These are phyloP conservation scores for Daubentonia madagascariensis DNA, from an alignment of 2,113 vertebrate species.

Conservation along the genomic window DNA sequence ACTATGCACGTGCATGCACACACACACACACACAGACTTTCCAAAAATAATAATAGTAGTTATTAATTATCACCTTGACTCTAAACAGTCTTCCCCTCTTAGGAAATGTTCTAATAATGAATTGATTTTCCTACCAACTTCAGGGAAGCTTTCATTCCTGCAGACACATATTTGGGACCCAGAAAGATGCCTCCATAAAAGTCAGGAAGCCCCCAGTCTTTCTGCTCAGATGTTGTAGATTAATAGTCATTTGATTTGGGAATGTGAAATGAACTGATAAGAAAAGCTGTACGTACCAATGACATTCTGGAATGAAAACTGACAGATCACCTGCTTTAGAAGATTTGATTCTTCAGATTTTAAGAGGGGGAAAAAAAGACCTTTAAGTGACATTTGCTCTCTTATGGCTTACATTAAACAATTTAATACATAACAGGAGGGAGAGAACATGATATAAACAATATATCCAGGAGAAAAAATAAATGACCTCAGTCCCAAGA, in stretches of 20 bases:
- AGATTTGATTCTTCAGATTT: constrained; percentile 67
- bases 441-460: constrained; percentile 80
- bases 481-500: constrained; percentile 76
- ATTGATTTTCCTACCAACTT: background rate
- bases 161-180: background rate
- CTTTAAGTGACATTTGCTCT: constrained; percentile 71
- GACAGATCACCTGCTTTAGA: constrained; percentile 76
- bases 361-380: background rate
- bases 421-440: constrained; percentile 78
- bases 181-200: constrained; percentile 47
- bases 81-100: background rate
- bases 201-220: constrained; percentile 44
- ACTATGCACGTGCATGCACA: background rate
- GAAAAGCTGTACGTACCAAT: constrained; percentile 52
- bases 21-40: background rate
- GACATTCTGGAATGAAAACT: constrained; percentile 68
- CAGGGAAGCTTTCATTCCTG: background rate
- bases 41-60: background rate
- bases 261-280: constrained; percentile 73
- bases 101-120: constrained; percentile 25
- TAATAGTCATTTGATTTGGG: constrained; percentile 61
- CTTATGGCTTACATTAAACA: constrained; percentile 77
- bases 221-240: constrained; percentile 66
- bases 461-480: constrained; percentile 77
- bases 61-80: background rate